Percentiles rank a stretch among this genome's conserved stretches.
phyloP scores from a whole-genome alignment of 2,888 invertebrate genomes.

The Troides oblongomaculatus region DNA sequence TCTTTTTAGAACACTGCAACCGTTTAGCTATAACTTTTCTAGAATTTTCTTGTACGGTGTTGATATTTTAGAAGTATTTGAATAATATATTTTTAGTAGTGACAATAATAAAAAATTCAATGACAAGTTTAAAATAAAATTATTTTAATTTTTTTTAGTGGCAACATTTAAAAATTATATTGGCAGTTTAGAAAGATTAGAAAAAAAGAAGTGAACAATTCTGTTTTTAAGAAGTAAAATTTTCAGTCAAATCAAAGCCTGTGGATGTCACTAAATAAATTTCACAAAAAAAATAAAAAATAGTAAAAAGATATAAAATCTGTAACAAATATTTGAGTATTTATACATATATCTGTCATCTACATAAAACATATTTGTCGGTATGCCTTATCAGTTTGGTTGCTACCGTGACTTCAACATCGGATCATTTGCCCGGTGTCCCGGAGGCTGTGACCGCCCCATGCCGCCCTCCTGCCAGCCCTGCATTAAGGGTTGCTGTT shows the following conservation, averaged over 20 bases:
- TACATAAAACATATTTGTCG: not conserved
- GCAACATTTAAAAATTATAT: not conserved
- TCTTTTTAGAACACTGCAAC: not conserved
- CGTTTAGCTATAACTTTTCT: not conserved
- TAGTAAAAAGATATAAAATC: not conserved
- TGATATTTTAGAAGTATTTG: too few species aligned
- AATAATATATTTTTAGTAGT: not conserved
- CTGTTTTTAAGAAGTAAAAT: not conserved
- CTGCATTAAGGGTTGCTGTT: constrained; percentile 40
- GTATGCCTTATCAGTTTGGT: constrained; percentile 56
- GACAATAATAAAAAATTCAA: not conserved
- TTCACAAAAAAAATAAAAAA: not conserved
- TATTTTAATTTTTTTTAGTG: not conserved
- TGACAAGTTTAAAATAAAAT: not conserved
- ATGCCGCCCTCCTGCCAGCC: constrained; percentile 33
- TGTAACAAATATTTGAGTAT: not conserved
- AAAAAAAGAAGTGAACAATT: not conserved
- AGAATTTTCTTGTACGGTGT: too few species aligned
- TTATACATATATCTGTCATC: not conserved
- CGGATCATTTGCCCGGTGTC: constrained; percentile 60
- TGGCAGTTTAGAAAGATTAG: not conserved
- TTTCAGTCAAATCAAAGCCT: not conserved
- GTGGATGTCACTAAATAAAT: not conserved
- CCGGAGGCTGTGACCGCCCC: constrained; percentile 52
- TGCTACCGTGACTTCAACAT: constrained; percentile 61